These are phyloP conservation scores for Neodiprion pinetum DNA, from an alignment of 1,140 invertebrate genomes.

Conservation along the genomic window DNA sequence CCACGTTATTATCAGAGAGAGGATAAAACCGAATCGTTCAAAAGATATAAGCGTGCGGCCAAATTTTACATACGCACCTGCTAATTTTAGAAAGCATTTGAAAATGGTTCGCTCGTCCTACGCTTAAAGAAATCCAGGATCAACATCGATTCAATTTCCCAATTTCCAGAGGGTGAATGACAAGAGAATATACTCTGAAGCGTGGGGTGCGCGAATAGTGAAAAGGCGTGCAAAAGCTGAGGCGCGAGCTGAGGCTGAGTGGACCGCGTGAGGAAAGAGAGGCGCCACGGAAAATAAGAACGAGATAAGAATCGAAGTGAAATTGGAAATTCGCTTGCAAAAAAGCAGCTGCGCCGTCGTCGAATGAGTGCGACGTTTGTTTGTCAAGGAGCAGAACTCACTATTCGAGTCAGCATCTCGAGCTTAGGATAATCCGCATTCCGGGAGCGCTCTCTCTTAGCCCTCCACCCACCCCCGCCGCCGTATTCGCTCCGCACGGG, in stretches of 20 bases:
- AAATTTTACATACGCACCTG: no score
- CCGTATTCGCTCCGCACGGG: not conserved
- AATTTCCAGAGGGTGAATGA: not conserved
- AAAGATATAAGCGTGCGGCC: no score
- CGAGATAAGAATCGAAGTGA: not conserved
- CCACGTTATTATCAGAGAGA: no score
- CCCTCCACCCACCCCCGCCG: not conserved
- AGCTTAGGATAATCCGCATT: slow-evolving; percentile 4
- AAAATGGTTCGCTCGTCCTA: no score
- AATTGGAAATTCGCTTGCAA: slow-evolving; percentile 1
- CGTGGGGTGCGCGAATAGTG: no score
- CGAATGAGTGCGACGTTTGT: not conserved
- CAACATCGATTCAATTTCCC: not conserved
- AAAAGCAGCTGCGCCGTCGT: not conserved
- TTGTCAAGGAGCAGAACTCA: not conserved
- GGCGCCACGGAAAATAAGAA: not conserved
- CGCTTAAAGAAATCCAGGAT: no score
- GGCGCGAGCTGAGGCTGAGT: not conserved
- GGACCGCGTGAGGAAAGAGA: not conserved
- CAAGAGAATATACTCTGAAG: no score
- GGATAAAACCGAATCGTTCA: no score
- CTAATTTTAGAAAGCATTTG: no score
- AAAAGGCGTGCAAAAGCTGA: no score
- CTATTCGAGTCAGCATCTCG: slow-evolving; percentile 7
- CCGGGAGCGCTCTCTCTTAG: not conserved